Evolutionary conservation across 1,140 invertebrate species (phyloP).

Genomic region (Polypedilum vanderplanki): DNA sequence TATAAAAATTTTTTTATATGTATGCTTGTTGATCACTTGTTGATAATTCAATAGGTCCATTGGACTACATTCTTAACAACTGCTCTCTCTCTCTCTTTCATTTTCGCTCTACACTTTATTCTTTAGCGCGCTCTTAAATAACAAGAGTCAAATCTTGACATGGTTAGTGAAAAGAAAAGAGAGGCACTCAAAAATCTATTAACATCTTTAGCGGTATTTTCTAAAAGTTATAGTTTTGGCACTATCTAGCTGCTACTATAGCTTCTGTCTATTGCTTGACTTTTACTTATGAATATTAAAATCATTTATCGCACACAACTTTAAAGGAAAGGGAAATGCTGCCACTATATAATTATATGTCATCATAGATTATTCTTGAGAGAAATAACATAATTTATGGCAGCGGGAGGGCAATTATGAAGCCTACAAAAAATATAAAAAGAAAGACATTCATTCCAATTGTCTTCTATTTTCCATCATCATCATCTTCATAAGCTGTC

Average conservation of each 20-base stretch:
- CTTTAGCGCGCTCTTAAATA: not conserved
- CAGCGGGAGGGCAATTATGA: conserved; percentile 2
- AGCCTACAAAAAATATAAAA: not conserved
- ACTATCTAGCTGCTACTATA: too few relatives aligned
- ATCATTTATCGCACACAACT: not conserved
- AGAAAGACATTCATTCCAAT: not conserved
- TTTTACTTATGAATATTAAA: not conserved
- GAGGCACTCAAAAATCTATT: conserved; percentile 18
- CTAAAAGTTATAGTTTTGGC: too few relatives aligned
- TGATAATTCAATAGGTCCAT: conserved; percentile 12
- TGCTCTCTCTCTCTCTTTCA: not conserved
- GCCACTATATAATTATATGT: not conserved
- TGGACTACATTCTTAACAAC: not conserved
- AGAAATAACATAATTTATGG: conserved; percentile 1
- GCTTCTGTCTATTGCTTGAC: not conserved
- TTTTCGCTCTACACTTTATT: not conserved
- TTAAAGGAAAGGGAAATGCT: not conserved
- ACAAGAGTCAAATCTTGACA: conserved; percentile 17
- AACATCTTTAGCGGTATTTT: conserved; percentile 6
- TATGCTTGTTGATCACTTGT: not conserved
- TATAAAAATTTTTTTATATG: not conserved
- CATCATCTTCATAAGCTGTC: not conserved
- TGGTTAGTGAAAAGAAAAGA: not conserved
- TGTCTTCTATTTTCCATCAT: conserved; percentile 11
- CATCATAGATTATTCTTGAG: not conserved